Conservation (phyloP, 2,113 vertebrate species). For the Colinus virginianus region DNA sequence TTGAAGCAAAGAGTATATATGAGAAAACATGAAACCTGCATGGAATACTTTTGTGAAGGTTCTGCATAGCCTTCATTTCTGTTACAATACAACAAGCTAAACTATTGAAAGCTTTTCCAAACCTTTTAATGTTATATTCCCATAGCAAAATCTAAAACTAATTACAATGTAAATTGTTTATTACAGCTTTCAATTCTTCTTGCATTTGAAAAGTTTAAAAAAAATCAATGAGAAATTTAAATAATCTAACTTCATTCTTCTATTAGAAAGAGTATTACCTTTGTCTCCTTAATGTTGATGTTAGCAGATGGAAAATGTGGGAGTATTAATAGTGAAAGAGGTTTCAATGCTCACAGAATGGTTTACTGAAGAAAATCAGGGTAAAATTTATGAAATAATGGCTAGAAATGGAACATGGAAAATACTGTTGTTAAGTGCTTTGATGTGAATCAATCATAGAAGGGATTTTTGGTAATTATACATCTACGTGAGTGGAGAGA, state of each 20-base stretch:
- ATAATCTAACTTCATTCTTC: background rate
- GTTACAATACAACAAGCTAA: background rate
- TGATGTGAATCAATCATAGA: background rate
- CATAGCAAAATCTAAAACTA: background rate
- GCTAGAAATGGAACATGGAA: background rate
- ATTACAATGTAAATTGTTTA: constrained; percentile 41
- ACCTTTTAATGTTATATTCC: background rate
- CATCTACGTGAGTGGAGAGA: background rate
- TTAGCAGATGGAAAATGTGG: background rate
- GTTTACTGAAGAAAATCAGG: constrained; percentile 8
- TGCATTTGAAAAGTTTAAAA: constrained; percentile 9
- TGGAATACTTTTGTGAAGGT: background rate
- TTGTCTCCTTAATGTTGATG: background rate
- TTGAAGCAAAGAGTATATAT: background rate
- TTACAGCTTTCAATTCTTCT: constrained; percentile 15
- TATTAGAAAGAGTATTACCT: background rate
- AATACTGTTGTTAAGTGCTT: background rate
- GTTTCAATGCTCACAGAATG: background rate
- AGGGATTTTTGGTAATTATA: background rate
- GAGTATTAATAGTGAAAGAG: background rate
- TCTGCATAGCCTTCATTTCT: background rate
- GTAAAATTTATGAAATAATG: background rate
- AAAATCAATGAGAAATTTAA: constrained; percentile 5
- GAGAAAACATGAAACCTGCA: background rate
- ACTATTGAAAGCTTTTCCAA: background rate